These are phyloP conservation scores for Liparis tanakae DNA, from an alignment of 2,797 vertebrate species.

Conservation along the genomic window DNA sequence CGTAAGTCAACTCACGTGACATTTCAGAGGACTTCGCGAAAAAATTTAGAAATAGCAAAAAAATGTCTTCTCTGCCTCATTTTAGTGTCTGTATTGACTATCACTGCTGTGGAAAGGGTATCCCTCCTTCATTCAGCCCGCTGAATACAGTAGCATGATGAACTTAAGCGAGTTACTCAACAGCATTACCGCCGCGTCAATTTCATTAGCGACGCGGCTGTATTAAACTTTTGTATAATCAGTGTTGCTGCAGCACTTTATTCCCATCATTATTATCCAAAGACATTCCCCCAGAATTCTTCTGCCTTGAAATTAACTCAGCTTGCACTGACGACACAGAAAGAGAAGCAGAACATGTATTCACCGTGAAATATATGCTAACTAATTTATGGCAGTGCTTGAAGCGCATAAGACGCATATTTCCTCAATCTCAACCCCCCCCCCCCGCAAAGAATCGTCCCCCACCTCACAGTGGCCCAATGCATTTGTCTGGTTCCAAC, in stretches of 20 bases:
- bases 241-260: slow-evolving; percentile 50
- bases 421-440: slow-evolving; percentile 21
- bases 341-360: slow-evolving; percentile 28
- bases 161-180: slow-evolving; percentile 57
- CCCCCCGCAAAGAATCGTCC: slow-evolving; percentile 5
- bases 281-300: slow-evolving; percentile 41
- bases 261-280: slow-evolving; percentile 45
- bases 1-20: neutral
- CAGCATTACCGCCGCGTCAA: slow-evolving; percentile 61
- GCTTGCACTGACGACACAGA: slow-evolving; percentile 7
- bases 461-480: slow-evolving; percentile 26
- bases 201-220: slow-evolving; percentile 66
- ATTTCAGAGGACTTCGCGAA: too few species aligned
- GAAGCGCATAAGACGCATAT: slow-evolving; percentile 55
- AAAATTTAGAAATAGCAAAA: too few species aligned
- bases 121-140: slow-evolving; percentile 6
- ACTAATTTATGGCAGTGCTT: slow-evolving; percentile 62
- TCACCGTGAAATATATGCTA: slow-evolving; percentile 62
- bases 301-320: slow-evolving; percentile 49
- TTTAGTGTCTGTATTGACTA: neutral
- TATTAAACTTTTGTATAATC: slow-evolving; percentile 65
- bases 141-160: slow-evolving; percentile 38
- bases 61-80: neutral
- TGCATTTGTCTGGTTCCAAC: slow-evolving; percentile 57
- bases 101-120: slow-evolving; percentile 6